Conservation (phyloP, 2,888 invertebrate genomes). For the Lamproptera curius region DNA sequence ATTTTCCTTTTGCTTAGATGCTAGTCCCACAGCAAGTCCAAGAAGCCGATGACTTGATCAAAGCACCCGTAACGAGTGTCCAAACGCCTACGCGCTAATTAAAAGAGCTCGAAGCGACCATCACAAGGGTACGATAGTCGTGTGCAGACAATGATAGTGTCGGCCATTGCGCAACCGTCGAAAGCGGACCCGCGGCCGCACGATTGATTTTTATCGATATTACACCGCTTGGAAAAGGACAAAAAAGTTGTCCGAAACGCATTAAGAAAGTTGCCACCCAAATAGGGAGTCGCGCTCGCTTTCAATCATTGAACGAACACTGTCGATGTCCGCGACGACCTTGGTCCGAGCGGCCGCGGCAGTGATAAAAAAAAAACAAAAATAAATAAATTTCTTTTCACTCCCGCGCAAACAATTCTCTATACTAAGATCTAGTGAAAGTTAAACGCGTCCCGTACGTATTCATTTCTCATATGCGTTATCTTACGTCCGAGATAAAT, state of each 20-base stretch:
- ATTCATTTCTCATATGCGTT: constrained; percentile 33
- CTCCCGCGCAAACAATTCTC: constrained; percentile 46
- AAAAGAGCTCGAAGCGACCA: constrained; percentile 47
- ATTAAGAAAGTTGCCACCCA: constrained; percentile 34
- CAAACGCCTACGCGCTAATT: constrained; percentile 58
- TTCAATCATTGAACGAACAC: constrained; percentile 66
- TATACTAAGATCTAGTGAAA: constrained; percentile 60
- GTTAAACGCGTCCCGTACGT: constrained; percentile 37
- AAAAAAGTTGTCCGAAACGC: constrained; percentile 58
- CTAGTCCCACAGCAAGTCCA: too few relatives aligned
- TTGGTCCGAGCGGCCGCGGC: constrained; percentile 51
- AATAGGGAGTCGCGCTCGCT: constrained; percentile 67
- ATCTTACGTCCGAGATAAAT: constrained; percentile 36
- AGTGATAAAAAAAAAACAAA: constrained; percentile 58
- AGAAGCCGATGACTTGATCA: too few relatives aligned
- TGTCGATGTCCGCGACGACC: constrained; percentile 60
- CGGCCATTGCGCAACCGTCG: constrained; percentile 61
- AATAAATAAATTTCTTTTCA: constrained; percentile 26
- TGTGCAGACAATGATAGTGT: constrained; percentile 43
- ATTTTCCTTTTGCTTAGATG: too few relatives aligned
- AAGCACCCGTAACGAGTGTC: too few relatives aligned
- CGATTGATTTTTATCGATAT: constrained; percentile 65
- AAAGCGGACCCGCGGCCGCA: constrained; percentile 63
- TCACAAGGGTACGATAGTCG: constrained; percentile 37
- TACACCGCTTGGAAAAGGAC: constrained; percentile 65